Conservation (phyloP, 2,113 vertebrate genomes). For the Nycticryphes semicollaris region DNA sequence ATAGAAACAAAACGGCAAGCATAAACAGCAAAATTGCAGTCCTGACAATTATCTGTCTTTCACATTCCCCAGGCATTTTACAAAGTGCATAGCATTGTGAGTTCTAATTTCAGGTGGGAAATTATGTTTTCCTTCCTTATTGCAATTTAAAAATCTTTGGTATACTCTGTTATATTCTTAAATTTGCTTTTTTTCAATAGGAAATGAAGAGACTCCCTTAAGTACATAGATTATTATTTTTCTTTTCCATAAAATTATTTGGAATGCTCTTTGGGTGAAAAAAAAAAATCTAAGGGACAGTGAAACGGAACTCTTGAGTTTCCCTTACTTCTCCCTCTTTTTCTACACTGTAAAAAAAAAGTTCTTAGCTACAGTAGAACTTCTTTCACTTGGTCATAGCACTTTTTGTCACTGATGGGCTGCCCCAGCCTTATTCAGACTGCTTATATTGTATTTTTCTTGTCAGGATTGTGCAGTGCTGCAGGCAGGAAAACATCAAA, state of each 20-base stretch:
- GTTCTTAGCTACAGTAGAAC: background rate
- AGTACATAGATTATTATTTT: background rate
- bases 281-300: background rate
- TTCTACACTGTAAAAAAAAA: background rate
- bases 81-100: background rate
- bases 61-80: background rate
- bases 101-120: background rate
- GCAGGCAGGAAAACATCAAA: constrained; percentile 34
- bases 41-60: background rate
- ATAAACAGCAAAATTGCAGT: background rate
- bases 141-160: background rate
- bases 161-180: background rate
- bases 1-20: background rate
- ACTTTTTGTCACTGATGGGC: background rate
- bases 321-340: background rate
- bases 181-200: background rate
- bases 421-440: background rate
- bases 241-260: background rate
- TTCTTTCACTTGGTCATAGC: background rate
- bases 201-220: background rate
- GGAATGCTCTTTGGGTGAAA: background rate
- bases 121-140: background rate
- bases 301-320: background rate
- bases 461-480: background rate
- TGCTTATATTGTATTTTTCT: background rate